phyloP scores from a whole-genome alignment of 1,140 invertebrate genomes.

The Ceratina calcarata region DNA sequence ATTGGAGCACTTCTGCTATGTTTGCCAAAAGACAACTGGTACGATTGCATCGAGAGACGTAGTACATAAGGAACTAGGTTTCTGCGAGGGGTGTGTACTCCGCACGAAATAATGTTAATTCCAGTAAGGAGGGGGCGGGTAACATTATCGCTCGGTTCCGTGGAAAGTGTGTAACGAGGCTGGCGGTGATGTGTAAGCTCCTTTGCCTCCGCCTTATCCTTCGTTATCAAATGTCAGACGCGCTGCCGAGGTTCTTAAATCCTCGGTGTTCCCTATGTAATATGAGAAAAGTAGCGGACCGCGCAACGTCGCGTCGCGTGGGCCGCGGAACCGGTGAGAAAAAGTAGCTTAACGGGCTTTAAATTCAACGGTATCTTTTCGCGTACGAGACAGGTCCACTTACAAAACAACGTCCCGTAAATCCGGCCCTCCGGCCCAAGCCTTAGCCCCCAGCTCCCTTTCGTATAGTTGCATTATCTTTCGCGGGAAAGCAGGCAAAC shows the following conservation, averaged over 20 bases:
- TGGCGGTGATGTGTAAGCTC: conserved; percentile 8
- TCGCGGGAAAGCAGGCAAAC: conserved; percentile 76
- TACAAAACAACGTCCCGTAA: conserved; percentile 75
- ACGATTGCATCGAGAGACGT: not conserved
- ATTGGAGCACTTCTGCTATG: no score
- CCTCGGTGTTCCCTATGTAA: conserved; percentile 43
- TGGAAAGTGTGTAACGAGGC: conserved; percentile 13
- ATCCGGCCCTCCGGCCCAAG: conserved; percentile 59
- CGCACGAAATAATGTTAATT: conserved; percentile 20
- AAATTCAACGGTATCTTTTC: conserved; percentile 74
- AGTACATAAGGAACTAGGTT: not conserved
- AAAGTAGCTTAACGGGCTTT: conserved; percentile 69
- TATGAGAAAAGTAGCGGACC: conserved; percentile 51
- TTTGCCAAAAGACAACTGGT: not conserved
- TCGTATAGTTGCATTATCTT: conserved; percentile 75
- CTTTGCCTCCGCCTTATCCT: conserved; percentile 45
- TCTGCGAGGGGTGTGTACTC: not conserved
- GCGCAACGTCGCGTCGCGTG: conserved; percentile 19
- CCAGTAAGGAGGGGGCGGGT: not conserved
- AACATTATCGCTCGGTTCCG: not conserved
- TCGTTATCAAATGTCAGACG: conserved; percentile 50
- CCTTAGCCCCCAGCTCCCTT: not conserved
- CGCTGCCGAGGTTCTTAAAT: conserved; percentile 40
- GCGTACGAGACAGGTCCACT: conserved; percentile 69
- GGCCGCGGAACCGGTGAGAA: conserved; percentile 51